Evolutionary conservation across 2,113 vertebrate species (phyloP).

Genomic region (pig (Sus scrofa)): T2T-Sscrofa CM000830.6:77261001-77261500

Average conservation of each 20-base stretch:
- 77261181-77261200: conserved; percentile 47
- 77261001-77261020: conserved; percentile 19
- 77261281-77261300: background rate
- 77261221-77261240: background rate
- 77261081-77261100: background rate
- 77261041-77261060: background rate
- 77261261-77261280: background rate
- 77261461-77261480: background rate
- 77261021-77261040: background rate
- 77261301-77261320: conserved; percentile 21
- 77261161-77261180: background rate
- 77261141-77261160: background rate
- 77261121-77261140: conserved; percentile 22
- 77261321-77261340: background rate
- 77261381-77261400: background rate
- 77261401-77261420: background rate
- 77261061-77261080: background rate
- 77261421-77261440: background rate
- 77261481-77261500: background rate
- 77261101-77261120: background rate
- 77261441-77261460: conserved; percentile 31
- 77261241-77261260: background rate
- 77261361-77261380: background rate
- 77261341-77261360: conserved; percentile 15
- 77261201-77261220: background rate